These are phyloP conservation scores for Sebastiscus tertius DNA, from an alignment of 2,797 vertebrate genomes.

Conservation along the genomic window DNA sequence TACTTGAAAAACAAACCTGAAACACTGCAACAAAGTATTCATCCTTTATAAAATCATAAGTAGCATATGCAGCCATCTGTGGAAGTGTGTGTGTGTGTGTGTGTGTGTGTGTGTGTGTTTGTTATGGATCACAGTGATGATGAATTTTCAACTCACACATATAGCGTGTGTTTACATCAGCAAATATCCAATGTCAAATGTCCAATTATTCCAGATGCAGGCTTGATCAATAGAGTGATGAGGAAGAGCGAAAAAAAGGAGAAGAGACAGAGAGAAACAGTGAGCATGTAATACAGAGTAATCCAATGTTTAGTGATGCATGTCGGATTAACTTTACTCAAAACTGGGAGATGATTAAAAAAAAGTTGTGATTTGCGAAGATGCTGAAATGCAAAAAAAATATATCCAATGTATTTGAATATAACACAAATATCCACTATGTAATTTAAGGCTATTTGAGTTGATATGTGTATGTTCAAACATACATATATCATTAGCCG, in stretches of 20 bases:
- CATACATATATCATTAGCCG: too few relatives aligned
- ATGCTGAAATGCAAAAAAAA: too few relatives aligned
- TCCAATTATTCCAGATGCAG: conserved; percentile 9
- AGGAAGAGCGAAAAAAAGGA: not conserved
- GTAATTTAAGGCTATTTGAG: too few relatives aligned
- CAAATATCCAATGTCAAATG: not conserved
- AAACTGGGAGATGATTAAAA: not conserved
- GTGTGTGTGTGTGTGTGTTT: not conserved
- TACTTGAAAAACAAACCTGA: not conserved
- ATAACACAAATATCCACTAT: too few relatives aligned
- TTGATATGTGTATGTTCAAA: too few relatives aligned
- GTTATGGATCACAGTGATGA: not conserved
- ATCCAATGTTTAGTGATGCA: not conserved
- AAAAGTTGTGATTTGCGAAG: too few relatives aligned
- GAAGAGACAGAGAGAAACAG: not conserved
- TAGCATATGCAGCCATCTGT: not conserved
- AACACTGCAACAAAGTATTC: not conserved
- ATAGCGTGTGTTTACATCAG: not conserved
- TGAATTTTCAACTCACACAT: not conserved
- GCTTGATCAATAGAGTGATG: not conserved
- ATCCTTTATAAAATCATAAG: not conserved
- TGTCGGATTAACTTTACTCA: not conserved
- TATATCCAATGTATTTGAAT: too few relatives aligned
- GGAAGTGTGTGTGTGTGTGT: too few relatives aligned
- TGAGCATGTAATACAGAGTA: not conserved